These are phyloP conservation scores for Rhopalosiphum nymphaeae DNA, from an alignment of 2,888 invertebrate genomes.

Conservation along the genomic window DNA sequence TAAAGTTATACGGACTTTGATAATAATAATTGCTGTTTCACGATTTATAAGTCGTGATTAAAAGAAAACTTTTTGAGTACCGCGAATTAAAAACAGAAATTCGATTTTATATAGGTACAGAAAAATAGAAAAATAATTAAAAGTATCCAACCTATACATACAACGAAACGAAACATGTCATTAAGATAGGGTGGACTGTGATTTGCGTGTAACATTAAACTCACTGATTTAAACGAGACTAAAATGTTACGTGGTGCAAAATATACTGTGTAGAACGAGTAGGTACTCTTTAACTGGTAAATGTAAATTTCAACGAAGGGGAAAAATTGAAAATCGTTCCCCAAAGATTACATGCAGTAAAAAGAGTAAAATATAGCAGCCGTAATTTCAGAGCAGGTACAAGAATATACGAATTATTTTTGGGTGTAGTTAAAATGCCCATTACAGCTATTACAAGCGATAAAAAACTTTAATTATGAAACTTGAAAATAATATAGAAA, in stretches of 20 bases:
- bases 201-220: conserved; percentile 45
- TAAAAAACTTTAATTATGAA: conserved; percentile 8
- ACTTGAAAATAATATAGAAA: background rate
- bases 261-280: background rate
- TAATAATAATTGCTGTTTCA: background rate
- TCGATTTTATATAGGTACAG: background rate
- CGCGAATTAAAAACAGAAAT: background rate
- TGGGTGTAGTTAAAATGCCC: background rate
- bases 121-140: background rate
- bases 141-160: background rate
- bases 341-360: background rate
- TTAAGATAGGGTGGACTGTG: conserved; percentile 46
- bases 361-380: background rate
- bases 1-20: background rate
- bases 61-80: background rate
- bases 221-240: background rate
- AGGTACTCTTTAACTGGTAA: background rate
- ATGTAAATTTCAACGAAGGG: background rate
- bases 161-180: background rate
- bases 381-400: background rate
- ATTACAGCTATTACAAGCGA: background rate
- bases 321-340: background rate
- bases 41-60: background rate
- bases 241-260: conserved; percentile 16
- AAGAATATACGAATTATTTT: background rate